Percentiles rank a stretch among this genome's conserved stretches.
Conservation (phyloP, 2,797 vertebrate species). For the Danionella dracula region DNA sequence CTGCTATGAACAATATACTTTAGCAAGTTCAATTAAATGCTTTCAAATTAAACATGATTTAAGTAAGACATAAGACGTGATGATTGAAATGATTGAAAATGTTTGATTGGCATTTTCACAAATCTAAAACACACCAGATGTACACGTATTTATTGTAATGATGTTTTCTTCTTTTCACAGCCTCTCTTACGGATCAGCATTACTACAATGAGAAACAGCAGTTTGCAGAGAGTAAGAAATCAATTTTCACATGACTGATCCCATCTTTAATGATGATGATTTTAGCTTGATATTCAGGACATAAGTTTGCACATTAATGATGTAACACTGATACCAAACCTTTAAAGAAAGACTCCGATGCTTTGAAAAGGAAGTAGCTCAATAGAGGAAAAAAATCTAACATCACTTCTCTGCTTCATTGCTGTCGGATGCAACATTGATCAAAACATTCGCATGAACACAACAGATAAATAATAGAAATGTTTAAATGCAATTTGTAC, state of each 20-base stretch:
- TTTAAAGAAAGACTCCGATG: constrained; percentile 12
- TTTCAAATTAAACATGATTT: no score
- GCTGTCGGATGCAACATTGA: background rate
- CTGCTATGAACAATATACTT: no score
- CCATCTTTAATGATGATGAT: constrained; percentile 9
- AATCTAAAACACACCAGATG: no score
- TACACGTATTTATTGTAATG: background rate
- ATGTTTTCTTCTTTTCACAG: constrained; percentile 46
- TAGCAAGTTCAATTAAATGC: no score
- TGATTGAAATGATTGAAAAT: no score
- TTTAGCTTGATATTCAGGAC: constrained; percentile 10
- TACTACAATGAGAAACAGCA: constrained; percentile 82
- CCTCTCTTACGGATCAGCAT: constrained; percentile 63
- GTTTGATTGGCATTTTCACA: no score
- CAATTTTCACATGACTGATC: constrained; percentile 3
- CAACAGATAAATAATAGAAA: no score
- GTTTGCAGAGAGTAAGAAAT: constrained; percentile 74
- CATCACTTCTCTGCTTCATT: background rate
- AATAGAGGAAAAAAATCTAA: constrained; percentile 18
- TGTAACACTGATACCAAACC: background rate
- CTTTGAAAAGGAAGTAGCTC: background rate
- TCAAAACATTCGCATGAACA: no score
- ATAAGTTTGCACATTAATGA: constrained; percentile 10
- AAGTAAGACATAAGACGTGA: no score
- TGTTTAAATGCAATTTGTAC: no score